Base-by-base conservation (phyloP, 2,113 vertebrate genomes). In the Salvelinus sp. region DNA sequence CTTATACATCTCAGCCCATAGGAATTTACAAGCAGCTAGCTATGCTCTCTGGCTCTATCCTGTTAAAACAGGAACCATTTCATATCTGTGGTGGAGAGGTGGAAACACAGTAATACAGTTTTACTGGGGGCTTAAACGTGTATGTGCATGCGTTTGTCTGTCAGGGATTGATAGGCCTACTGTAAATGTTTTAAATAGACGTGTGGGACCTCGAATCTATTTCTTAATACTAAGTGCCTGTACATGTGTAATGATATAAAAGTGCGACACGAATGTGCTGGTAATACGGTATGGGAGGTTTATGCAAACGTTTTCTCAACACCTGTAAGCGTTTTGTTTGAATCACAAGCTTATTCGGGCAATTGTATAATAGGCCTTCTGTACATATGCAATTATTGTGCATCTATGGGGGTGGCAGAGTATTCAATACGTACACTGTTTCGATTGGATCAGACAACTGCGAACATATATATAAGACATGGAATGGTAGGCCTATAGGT, bases 91-190 rank as follows among this genome's bases (percentile, higher is more conserved):
- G 91, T 91, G 87, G 85, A 91, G 89, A 72, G 77, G 88, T 87
- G 92, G 92, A 93, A 93, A 92, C 94, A 93, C 93, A 90, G 91
- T 92, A 94, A 93, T 96, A 95, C 96, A 97, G 90, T 95, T 98
- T 97, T 97, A 97, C 95, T 91, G 88, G 93, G 92, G 93, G 92
- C 85, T 90, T 95, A 93, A 94, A 93, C 87, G 91, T 93, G 88
- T 86, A 90, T 85, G 87, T 69, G 92, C 92, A 81, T 67, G 92
- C 92, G 82, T 95, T 94, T 44, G 38, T 94, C 93, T 90, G 88
- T 90, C 81, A 80, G 71, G 71, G 78, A 82, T 74, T 71, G 7
- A 82, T 74, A 71, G 7, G 9, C 38, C 38, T 44, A 44, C 89
- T 85, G 87, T 78, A 91, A 93, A 93, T 86, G 72, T 23, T 22